Percentiles rank a stretch among this genome's conserved stretches.
Evolutionary conservation across 2,113 vertebrate genomes (phyloP).

Genomic region (Tretioscincus oriximinensis): DNA sequence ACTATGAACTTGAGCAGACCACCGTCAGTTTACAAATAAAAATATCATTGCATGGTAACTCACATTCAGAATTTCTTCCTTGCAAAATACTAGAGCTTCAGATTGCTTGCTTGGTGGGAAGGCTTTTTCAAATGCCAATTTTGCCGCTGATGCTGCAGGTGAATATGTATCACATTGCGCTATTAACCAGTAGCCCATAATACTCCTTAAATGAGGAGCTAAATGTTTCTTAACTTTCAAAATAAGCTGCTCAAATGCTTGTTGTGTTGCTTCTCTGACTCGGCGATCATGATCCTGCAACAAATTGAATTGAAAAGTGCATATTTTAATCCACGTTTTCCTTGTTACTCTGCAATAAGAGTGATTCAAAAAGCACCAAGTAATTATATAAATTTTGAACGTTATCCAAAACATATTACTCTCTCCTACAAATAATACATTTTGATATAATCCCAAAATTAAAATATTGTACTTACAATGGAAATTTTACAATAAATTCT

Average conservation of each 20-base stretch:
- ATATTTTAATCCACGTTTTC: conserved; percentile 1
- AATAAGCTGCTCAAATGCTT: conserved; percentile 92
- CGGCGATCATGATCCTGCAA: conserved; percentile 92
- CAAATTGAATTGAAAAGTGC: not conserved
- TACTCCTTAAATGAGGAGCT: conserved; percentile 91
- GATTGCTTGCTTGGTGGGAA: conserved; percentile 91
- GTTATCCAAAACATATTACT: not conserved
- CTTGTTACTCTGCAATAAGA: not conserved
- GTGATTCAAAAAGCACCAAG: not conserved
- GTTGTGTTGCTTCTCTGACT: conserved; percentile 93
- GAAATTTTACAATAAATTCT: conserved; percentile 97
- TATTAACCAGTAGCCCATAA: conserved; percentile 98
- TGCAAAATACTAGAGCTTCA: conserved; percentile 93
- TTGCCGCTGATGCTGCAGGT: conserved; percentile 90
- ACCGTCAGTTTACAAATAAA: not conserved
- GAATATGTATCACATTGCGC: conserved; percentile 93
- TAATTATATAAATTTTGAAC: conserved; percentile 1
- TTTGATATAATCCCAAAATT: not conserved
- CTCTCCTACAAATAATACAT: not conserved
- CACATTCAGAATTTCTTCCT: conserved; percentile 91
- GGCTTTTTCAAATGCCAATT: conserved; percentile 88
- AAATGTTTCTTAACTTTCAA: conserved; percentile 93
- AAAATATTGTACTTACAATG: conserved; percentile 75
- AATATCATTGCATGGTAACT: conserved; percentile 62
- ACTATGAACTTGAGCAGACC: not conserved